Conservation (phyloP, 2,113 vertebrate genomes). For the Aptenodytes forsteri region DNA sequence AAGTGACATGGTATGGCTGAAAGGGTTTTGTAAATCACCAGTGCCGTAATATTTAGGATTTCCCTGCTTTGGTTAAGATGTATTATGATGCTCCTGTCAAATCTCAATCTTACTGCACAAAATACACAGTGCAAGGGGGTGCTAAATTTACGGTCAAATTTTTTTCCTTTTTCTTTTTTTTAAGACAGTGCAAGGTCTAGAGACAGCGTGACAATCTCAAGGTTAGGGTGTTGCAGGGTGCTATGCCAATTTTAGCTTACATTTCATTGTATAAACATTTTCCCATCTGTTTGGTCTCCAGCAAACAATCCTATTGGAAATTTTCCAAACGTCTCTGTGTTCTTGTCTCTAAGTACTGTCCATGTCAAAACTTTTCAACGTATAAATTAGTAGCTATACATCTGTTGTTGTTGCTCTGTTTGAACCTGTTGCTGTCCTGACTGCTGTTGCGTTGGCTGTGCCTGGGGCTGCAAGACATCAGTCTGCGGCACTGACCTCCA, state of each 20-base stretch:
- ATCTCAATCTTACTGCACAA: background rate
- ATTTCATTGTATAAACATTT: background rate
- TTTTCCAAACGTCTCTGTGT: background rate
- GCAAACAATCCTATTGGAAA: conserved; percentile 37
- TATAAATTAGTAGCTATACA: conserved; percentile 88
- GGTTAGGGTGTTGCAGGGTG: background rate
- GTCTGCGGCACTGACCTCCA: conserved; percentile 88
- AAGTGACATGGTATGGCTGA: background rate
- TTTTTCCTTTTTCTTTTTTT: background rate
- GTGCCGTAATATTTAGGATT: background rate
- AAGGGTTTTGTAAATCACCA: background rate
- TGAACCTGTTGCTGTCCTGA: conserved; percentile 71
- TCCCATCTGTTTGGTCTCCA: conserved; percentile 64
- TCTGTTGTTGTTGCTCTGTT: conserved; percentile 84
- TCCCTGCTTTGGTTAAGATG: background rate
- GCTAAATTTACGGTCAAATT: background rate
- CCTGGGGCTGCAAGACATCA: conserved; percentile 68
- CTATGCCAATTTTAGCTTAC: background rate
- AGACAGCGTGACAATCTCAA: background rate
- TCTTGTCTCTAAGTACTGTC: background rate
- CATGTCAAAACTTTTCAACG: background rate
- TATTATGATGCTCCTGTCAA: background rate
- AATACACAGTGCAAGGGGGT: background rate
- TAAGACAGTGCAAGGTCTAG: background rate
- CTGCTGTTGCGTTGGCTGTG: conserved; percentile 59